Evolutionary conservation across 2,797 vertebrate species (phyloP).

Genomic region (Ammospiza maritima): DNA sequence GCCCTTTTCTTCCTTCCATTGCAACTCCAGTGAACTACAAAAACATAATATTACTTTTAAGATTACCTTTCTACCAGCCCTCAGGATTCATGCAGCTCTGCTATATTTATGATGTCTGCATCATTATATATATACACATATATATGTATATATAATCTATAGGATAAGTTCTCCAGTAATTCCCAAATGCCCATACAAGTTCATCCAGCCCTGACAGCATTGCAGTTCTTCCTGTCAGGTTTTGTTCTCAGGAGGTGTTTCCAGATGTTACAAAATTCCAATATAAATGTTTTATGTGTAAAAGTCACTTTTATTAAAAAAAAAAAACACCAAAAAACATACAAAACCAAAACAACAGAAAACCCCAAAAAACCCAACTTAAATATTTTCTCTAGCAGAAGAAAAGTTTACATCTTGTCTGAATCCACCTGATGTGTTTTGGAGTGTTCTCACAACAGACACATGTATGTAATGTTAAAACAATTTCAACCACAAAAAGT

Average conservation of each 20-base stretch:
- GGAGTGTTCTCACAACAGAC: not conserved
- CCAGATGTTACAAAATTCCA: constrained; percentile 58
- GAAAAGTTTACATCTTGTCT: not conserved
- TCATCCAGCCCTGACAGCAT: not conserved
- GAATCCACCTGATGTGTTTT: not conserved
- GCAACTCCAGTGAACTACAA: not conserved
- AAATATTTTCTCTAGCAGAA: not conserved
- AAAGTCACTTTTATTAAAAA: constrained; percentile 26
- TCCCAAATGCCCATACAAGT: constrained; percentile 28
- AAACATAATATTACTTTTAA: not conserved
- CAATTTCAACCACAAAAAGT: not conserved
- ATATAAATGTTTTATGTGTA: constrained; percentile 6
- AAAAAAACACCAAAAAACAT: not conserved
- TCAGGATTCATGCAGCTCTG: not conserved
- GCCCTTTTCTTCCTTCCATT: not conserved
- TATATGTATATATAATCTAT: not conserved
- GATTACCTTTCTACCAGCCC: not conserved
- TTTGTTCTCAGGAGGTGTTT: constrained; percentile 33
- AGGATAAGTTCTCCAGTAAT: constrained; percentile 31
- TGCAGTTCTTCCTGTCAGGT: constrained; percentile 30
- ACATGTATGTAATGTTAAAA: not conserved
- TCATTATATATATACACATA: not conserved
- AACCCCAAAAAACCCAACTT: not conserved
- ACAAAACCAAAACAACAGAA: not conserved
- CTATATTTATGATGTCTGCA: constrained; percentile 5